A percentile compares a stretch with the other conserved stretches of the same genome.
These are phyloP conservation scores for Danio tinwini DNA, from an alignment of 2,797 vertebrate genomes.

Conservation along the genomic window DNA sequence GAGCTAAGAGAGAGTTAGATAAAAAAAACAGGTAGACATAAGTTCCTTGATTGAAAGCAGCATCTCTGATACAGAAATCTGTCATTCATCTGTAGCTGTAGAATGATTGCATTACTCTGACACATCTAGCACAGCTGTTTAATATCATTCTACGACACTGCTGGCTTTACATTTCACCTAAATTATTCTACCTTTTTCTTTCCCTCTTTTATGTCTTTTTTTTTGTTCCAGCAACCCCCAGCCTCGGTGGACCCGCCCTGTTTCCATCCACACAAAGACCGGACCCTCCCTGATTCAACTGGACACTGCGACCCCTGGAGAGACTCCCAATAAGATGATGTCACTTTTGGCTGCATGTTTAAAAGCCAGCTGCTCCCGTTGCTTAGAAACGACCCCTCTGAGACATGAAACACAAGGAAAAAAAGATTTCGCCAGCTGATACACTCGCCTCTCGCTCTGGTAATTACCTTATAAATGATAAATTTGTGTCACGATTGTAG, in stretches of 20 bases:
- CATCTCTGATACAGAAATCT: neutral
- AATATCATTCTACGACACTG: neutral
- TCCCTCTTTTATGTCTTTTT: neutral
- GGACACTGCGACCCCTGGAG: constrained; percentile 36
- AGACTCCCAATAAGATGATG: constrained; percentile 52
- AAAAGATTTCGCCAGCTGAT: constrained; percentile 9
- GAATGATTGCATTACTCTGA: no score
- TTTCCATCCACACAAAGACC: constrained; percentile 49
- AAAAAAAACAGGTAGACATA: constrained; percentile 17
- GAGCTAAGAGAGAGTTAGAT: neutral
- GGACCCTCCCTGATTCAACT: constrained; percentile 25
- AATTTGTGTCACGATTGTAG: constrained; percentile 5
- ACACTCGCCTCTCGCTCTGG: neutral
- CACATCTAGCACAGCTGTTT: neutral
- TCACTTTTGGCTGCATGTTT: constrained; percentile 55
- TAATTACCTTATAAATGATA: constrained; percentile 21
- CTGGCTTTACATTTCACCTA: neutral
- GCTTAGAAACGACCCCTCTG: constrained; percentile 48
- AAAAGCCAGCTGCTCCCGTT: constrained; percentile 57
- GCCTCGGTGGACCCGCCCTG: constrained; percentile 25
- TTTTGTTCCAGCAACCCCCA: neutral
- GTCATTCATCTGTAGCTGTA: neutral
- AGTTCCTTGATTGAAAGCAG: neutral
- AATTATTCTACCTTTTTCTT: neutral
- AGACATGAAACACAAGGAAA: neutral